These are phyloP conservation scores for Montifringilla adamsi DNA, from an alignment of 2,113 vertebrate species.

Conservation along the genomic window DNA sequence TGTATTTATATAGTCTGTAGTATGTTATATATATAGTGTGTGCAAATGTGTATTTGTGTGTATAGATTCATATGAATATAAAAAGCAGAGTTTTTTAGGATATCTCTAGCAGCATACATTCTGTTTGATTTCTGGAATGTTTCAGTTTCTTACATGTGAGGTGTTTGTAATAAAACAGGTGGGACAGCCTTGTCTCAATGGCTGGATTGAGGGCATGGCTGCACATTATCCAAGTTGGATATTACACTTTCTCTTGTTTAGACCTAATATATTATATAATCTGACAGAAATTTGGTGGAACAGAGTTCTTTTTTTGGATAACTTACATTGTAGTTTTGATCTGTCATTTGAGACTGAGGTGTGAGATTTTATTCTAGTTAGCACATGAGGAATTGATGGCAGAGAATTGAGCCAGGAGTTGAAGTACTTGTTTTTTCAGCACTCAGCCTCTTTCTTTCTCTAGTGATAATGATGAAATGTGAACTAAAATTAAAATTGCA, in stretches of 20 bases:
- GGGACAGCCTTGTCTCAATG: background rate
- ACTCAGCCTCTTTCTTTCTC: background rate
- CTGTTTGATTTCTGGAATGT: background rate
- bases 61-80: background rate
- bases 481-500: background rate
- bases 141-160: background rate
- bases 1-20: background rate
- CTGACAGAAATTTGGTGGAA: background rate
- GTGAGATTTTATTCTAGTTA: conserved; percentile 12
- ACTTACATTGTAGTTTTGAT: background rate
- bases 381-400: background rate
- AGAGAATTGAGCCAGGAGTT: background rate
- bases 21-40: background rate
- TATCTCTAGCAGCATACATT: background rate
- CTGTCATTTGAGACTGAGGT: background rate
- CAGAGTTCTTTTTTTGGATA: background rate
- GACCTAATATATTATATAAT: background rate
- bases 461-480: background rate
- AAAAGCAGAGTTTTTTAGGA: background rate
- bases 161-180: background rate
- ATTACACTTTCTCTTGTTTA: background rate
- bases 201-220: background rate
- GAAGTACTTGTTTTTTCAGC: background rate
- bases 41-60: background rate
- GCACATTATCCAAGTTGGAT: background rate